Base-by-base conservation (phyloP, 2,113 vertebrate genomes). In the Cottus gobio region DNA sequence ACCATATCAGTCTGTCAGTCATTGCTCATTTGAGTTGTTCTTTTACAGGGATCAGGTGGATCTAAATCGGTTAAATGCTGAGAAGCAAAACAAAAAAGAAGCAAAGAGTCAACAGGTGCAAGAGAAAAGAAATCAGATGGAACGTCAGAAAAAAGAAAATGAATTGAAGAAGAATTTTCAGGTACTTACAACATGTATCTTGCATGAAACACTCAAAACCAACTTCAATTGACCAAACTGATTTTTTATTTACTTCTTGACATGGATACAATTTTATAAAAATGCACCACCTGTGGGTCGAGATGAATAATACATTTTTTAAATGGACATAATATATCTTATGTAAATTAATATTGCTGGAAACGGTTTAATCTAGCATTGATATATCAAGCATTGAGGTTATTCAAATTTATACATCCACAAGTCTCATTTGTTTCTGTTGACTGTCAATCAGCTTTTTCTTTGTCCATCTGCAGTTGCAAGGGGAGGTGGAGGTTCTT, bases 151-250 rank as follows among this genome's bases (percentile, higher is more conserved):
- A 81, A 90, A 34, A 81, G 91, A 91, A 82, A 90, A 87, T 3
- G 90, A 92, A 60, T 58, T 93, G 37, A 86, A 50, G 54, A 95
- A 92, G 71, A 95, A 87, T 68, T 96, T 96, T 77, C 92, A 95
- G 92, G 95, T 96, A 64, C 1, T 3, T 2, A 4, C 57, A 15
- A 61, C 34, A 26, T 56, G 18, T 46, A n/a, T 57, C 4, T 20
- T 13, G 9, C 12, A 7, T 13, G n/a, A 71, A 63, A 26, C 13
- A 11, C 39, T 4, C 0, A 69, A 7, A 2, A 56, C 20, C 28
- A 46, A 3, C 4, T 77, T 20, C 28, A 24, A 34, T 6, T 34
- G 20, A 46, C 57, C 18, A 57, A 13, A 57, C 15, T 10, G 15
- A 8, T 58, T 34, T 34, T 48, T 31, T 50, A 46, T 4, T n/a